Base-by-base conservation (phyloP, 2,113 vertebrate genomes). In the Tyto alba region DNA sequence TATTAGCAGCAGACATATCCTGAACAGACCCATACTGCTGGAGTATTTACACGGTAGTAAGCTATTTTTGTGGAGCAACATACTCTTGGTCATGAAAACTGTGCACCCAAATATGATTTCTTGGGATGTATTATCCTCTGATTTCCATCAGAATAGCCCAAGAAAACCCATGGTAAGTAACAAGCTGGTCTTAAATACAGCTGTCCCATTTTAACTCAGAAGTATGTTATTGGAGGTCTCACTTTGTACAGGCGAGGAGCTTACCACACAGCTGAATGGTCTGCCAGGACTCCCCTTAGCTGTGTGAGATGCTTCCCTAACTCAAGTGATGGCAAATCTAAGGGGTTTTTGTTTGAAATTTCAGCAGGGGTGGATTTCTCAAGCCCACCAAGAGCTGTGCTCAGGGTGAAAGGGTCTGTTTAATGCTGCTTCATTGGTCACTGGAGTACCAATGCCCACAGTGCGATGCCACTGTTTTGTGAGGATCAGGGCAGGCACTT, bases 381-480 rank as follows among this genome's bases (percentile, higher is more conserved):
- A 77, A 77, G 50, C 29, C 50, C 50, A 66, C 14, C 2, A 2
- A 64, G 36, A 64, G 23, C 25, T 2, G 4, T 10, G 20, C 50
- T 66, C 0, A 0, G 47, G 29, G 57, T 47, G 64, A 57, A 77
- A 59, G 7, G 14, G 3, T n/a, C 78, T 47, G 29, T 52, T 88
- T 59, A 71, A 47, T 40, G 20, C 38, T 53, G 23, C 34, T 72
- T 36, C 2, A 0, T 22, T 10, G 30, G 25, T 55, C 40, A 55
- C 11, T 57, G 47, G 27, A 43, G 19, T 3, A 3, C 18, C 7
- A 8, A 19, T 40, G 10, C 26, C 53, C 45, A 76, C 17, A 43
- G 45, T 6, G 27, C 16, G 1, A 36, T 36, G 47, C 4, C 5
- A n/a, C 25, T 1, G 0, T 56, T 81, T 53, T 14, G 6, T 53